A percentile compares a stretch with the other conserved stretches of the same genome.
Evolutionary conservation across 2,888 invertebrate species (phyloP).

Genomic region (Argynnis bischoffii): DNA sequence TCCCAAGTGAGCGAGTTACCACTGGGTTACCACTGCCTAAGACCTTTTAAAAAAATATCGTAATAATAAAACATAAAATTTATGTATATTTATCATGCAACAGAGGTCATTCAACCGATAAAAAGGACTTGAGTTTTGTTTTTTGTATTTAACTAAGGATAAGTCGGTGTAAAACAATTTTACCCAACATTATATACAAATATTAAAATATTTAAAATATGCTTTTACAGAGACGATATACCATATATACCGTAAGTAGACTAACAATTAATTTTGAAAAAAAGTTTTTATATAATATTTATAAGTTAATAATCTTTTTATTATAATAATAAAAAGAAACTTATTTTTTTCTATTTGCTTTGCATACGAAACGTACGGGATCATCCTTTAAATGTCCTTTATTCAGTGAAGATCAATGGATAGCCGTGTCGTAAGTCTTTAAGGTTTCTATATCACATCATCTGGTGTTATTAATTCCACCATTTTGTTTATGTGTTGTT

Average conservation of each 20-base stretch:
- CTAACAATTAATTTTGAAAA: slow-evolving; percentile 1
- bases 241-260: slow-evolving; percentile 18
- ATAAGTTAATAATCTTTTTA: too few relatives aligned
- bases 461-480: neutral
- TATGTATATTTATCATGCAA: too few relatives aligned
- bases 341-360: neutral
- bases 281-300: neutral
- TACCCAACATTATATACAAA: neutral
- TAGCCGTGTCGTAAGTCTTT: slow-evolving; percentile 14
- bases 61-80: too few relatives aligned
- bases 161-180: neutral
- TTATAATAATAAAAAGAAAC: neutral
- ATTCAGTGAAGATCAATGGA: slow-evolving; percentile 29
- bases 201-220: neutral
- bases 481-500: neutral
- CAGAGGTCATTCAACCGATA: too few relatives aligned
- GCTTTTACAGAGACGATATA: slow-evolving; percentile 17
- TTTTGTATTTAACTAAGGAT: too few relatives aligned
- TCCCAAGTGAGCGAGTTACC: too few relatives aligned
- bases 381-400: slow-evolving; percentile 7
- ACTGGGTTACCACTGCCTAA: too few relatives aligned
- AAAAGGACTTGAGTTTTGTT: too few relatives aligned
- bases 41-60: too few relatives aligned
- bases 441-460: slow-evolving; percentile 1
- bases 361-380: neutral